These are phyloP conservation scores for Lycaon pictus DNA, from an alignment of 2,113 vertebrate species.

Conservation along the genomic window DNA sequence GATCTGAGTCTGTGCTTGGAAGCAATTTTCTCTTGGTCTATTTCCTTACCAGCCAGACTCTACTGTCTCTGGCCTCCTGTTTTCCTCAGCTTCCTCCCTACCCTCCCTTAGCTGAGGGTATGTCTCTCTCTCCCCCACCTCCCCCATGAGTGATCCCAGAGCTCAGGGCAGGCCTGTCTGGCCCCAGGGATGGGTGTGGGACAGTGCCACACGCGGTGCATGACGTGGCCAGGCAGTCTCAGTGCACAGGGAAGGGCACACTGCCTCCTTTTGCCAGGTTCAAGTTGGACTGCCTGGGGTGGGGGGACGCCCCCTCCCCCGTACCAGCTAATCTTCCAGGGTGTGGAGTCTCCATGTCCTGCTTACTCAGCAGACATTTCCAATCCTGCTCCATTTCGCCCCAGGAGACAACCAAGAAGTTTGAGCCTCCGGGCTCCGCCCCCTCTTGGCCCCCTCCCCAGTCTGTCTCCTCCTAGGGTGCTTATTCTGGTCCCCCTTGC, in stretches of 20 bases:
- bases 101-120: not conserved
- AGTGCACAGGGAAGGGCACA: constrained; percentile 10
- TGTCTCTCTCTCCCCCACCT: not conserved
- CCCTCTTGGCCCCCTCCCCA: not conserved
- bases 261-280: constrained; percentile 74
- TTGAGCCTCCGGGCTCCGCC: not conserved
- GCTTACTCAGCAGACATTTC: constrained; percentile 74
- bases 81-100: not conserved
- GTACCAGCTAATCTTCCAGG: constrained; percentile 54
- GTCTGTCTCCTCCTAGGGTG: not conserved
- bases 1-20: not conserved
- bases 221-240: constrained; percentile 65
- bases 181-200: constrained; percentile 65
- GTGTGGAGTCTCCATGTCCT: constrained; percentile 63
- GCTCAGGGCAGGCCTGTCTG: constrained; percentile 42
- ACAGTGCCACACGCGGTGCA: constrained; percentile 71
- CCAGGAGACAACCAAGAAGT: constrained; percentile 66
- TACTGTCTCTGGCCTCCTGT: not conserved
- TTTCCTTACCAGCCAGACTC: not conserved
- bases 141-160: constrained; percentile 4
- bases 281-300: constrained; percentile 48
- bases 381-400: constrained; percentile 52
- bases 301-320: constrained; percentile 23
- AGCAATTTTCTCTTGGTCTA: not conserved
- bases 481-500: not conserved